Evolutionary conservation across 2,113 vertebrate species (phyloP).

Genomic region (Daphoenositta chrysoptera): DNA sequence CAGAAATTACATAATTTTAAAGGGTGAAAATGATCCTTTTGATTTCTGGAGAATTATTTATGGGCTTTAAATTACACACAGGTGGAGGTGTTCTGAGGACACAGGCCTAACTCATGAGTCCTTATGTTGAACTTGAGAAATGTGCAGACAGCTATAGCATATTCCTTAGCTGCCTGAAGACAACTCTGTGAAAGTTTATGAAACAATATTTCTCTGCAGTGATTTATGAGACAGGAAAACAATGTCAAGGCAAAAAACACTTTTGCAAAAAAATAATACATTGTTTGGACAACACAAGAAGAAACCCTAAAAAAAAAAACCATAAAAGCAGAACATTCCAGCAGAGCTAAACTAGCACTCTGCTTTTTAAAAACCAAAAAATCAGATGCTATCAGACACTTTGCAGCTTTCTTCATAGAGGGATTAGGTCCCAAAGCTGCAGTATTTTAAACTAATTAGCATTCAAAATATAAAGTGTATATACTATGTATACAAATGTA

Average conservation of each 20-base stretch:
- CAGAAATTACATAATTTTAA: not conserved
- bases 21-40: not conserved
- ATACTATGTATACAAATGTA: not conserved
- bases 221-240: not conserved
- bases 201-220: not conserved
- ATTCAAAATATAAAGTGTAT: not conserved
- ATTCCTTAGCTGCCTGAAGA: not conserved
- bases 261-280: not conserved
- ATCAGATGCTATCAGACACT: not conserved
- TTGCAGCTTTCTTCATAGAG: not conserved
- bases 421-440: not conserved
- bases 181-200: not conserved
- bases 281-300: not conserved
- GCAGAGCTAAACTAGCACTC: not conserved
- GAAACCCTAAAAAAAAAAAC: not conserved
- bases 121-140: not conserved
- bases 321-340: not conserved
- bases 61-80: not conserved
- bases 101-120: not conserved
- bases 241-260: not conserved
- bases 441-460: not conserved
- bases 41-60: not conserved
- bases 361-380: not conserved
- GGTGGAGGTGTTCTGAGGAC: not conserved
- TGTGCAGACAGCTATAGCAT: rapidly evolving